Evolutionary conservation across 2,113 vertebrate genomes (phyloP), one percentile per base, ranked within the genome.

Genomic region (Corvus moneduloides): DNA sequence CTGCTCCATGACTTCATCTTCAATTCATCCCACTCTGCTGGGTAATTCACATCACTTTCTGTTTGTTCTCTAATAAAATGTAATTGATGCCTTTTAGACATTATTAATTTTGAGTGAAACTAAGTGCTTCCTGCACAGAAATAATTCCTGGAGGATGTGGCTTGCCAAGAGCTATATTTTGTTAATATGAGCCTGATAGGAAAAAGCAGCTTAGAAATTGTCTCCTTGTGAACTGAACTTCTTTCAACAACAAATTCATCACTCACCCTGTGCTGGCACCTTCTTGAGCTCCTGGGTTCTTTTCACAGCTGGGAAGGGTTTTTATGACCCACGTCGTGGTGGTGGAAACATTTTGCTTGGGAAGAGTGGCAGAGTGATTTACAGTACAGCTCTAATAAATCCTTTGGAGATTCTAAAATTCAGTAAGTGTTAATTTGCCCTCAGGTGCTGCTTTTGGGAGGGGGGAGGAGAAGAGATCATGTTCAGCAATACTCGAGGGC

Each of bases 31-130:
- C 73, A 32, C 86, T 88, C 74, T 63, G 56, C 84, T 88, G 66
- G 55, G 66, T 54, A 91, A 95, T 93, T 94, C 46, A 7, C 43
- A 61, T 68, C 58, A 11, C 58, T 76, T 66, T 82, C 43, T 71
- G 44, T 54, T 82, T 94, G 55, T 93, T 81, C 69, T 61, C 72
- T 86, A 68, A 59, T 91, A 52, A 8, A 77, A 48, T 16, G 33
- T 71, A 44, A 7, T 1, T 55, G 74, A 83, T 90, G 82, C 51
- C 80, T 89, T 87, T 87, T 87, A 91, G 81, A 37, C 66, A 9
- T 69, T 67, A 52, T 91, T 96, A 84, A 87, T 92, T 68, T 51
- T 44, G 91, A 87, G 82, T 68, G 93, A 94, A 94, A 69, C 76
- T 58, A 81, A 93, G 84, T 75, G 82, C 71, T 89, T 83, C 61